These are phyloP conservation scores for Otocyon megalotis DNA, from an alignment of 2,113 vertebrate genomes.

Conservation along the genomic window DNA sequence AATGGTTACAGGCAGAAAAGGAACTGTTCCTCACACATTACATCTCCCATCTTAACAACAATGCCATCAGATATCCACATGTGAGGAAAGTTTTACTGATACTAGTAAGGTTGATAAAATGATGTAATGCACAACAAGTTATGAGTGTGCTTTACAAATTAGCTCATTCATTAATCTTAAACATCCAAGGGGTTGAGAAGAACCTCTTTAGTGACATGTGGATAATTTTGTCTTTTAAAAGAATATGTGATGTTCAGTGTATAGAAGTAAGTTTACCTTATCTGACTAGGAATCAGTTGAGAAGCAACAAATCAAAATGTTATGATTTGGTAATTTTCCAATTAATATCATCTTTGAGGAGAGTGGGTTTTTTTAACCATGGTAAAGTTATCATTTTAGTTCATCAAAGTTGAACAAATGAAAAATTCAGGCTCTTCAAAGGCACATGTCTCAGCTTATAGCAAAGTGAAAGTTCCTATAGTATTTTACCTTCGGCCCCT, in stretches of 20 bases:
- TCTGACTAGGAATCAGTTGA: not conserved
- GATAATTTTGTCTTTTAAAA: not conserved
- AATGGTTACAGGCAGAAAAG: not conserved
- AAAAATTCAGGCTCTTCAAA: constrained; percentile 6
- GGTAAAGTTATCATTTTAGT: constrained; percentile 34
- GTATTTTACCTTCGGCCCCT: not conserved
- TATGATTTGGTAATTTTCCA: constrained; percentile 44
- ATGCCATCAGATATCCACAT: not conserved
- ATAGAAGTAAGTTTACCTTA: not conserved
- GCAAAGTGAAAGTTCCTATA: not conserved
- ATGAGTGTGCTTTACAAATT: not conserved
- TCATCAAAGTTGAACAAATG: not conserved
- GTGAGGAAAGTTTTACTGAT: not conserved
- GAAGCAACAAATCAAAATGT: constrained; percentile 1
- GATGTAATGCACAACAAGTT: not conserved
- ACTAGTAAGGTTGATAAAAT: not conserved
- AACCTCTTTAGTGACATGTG: not conserved
- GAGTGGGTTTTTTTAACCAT: not conserved
- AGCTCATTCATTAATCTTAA: not conserved
- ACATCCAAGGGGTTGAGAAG: not conserved
- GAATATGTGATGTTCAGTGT: not conserved
- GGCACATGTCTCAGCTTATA: not conserved
- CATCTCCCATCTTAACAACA: constrained; percentile 30
- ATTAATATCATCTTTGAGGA: not conserved
- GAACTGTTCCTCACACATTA: not conserved